These are phyloP conservation scores for Poeciliopsis gracilis DNA, from an alignment of 2,797 vertebrate species.

Conservation along the genomic window DNA sequence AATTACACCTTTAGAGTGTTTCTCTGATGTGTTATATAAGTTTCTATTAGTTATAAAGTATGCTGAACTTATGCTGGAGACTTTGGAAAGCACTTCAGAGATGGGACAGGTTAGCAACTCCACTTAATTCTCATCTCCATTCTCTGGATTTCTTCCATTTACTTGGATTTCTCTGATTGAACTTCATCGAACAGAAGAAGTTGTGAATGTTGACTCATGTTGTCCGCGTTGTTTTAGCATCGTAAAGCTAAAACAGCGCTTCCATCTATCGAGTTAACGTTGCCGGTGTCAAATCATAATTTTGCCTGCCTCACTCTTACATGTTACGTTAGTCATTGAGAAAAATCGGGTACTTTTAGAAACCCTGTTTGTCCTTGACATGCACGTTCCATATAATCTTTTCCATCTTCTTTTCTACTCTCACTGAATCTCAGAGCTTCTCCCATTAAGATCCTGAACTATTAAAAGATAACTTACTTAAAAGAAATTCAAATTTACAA, in stretches of 20 bases:
- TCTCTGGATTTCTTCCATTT: no score
- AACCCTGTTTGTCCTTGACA: background rate
- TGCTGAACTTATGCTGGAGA: background rate
- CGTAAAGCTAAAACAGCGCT: no score
- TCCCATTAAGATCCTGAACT: background rate
- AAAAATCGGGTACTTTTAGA: background rate
- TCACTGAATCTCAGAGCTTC: background rate
- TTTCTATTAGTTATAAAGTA: background rate
- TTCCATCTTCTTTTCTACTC: background rate
- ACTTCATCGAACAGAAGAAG: no score
- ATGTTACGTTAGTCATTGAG: background rate
- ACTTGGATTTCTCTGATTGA: background rate
- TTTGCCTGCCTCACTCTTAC: background rate
- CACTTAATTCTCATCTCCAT: no score
- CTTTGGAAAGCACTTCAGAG: background rate
- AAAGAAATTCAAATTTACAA: background rate
- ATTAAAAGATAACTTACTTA: background rate
- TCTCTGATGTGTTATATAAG: background rate
- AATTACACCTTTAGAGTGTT: conserved; percentile 28
- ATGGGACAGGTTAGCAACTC: background rate
- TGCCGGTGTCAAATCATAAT: background rate
- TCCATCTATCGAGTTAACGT: no score
- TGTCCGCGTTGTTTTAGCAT: no score
- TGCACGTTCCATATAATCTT: background rate
- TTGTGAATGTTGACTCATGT: no score